These are phyloP conservation scores for Harpagus bidentatus DNA, from an alignment of 2,113 vertebrate species.

Conservation along the genomic window DNA sequence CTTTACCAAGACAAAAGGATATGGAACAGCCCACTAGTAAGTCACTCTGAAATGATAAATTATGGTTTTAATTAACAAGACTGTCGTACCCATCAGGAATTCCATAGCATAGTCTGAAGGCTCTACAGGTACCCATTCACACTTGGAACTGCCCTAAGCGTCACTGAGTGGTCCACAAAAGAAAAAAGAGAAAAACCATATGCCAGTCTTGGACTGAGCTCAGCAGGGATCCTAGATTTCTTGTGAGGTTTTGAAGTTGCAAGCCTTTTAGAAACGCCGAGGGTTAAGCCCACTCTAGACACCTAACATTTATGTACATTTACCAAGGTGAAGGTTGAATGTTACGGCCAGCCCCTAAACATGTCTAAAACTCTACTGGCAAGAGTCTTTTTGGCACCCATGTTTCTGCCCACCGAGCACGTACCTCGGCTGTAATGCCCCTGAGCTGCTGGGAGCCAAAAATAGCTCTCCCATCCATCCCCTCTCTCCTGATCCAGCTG, in stretches of 20 bases:
- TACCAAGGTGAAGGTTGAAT: neutral
- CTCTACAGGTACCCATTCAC: neutral
- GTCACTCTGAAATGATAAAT: constrained; percentile 67
- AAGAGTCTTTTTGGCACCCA: neutral
- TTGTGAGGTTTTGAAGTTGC: neutral
- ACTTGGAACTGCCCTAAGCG: neutral
- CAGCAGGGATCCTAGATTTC: neutral
- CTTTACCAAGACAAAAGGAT: constrained; percentile 99
- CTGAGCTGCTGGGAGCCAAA: neutral
- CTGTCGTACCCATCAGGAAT: neutral
- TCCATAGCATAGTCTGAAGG: neutral
- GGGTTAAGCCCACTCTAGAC: neutral
- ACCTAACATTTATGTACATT: neutral
- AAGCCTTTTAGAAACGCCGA: neutral
- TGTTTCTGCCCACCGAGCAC: neutral
- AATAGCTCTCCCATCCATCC: neutral
- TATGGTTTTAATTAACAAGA: neutral
- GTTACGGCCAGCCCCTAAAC: neutral
- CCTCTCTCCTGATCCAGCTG: neutral
- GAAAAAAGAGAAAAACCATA: neutral
- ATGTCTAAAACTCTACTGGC: neutral
- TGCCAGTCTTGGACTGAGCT: neutral
- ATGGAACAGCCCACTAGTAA: constrained; percentile 97
- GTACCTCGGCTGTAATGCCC: neutral
- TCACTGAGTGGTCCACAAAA: neutral